Base-by-base conservation (phyloP, 2,888 invertebrate species). In the Dasypogon diadema region DNA sequence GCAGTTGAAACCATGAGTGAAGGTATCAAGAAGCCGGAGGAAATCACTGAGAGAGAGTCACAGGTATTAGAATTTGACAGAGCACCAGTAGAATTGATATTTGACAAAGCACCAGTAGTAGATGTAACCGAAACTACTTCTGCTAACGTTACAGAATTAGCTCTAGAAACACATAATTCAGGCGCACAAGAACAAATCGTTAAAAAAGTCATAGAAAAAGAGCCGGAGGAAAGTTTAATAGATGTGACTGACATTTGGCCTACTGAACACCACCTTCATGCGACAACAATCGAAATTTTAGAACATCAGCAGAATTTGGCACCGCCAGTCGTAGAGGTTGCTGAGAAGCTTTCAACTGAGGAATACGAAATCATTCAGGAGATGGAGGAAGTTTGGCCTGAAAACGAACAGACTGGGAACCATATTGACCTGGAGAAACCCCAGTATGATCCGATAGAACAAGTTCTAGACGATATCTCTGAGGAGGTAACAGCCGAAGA, bases 21-120 rank as follows among this genome's bases (percentile, higher is more conserved):
- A 56, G 16, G 30, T 14, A 18, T 56, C 22, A 14, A 56, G 56
- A 34, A 37, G 24, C 3, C n/a, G 42, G 51, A 56, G 18, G 55
- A 14, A 24, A 34, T 54, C 42, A 54, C 22, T 48, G 30, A 77
- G 37, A 54, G 42, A 51, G 79, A 81, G 81, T 56, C 78, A 76
- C 84, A 86, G 86, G 86, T 86, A 86, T 86, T 86, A 84, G 83
- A 85, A 82, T 84, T 83, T 83, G 82, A 82, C 80, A 82, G 81
- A 81, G 86, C 84, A 83, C 85, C 81, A 81, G 86, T 85, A 85
- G 86, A 86, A 80, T 85, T 85, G 84, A 83, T 74, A 55, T 79
- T 80, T 80, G 79, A 79, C 78, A 80, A 81, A 81, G 84, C 86
- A 86, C 85, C 81, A 83, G 82, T 82, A 80, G 82, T 84, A 84